Conservation (phyloP, 1,140 invertebrate genomes). For the Thaumetopoea pityocampa region DNA sequence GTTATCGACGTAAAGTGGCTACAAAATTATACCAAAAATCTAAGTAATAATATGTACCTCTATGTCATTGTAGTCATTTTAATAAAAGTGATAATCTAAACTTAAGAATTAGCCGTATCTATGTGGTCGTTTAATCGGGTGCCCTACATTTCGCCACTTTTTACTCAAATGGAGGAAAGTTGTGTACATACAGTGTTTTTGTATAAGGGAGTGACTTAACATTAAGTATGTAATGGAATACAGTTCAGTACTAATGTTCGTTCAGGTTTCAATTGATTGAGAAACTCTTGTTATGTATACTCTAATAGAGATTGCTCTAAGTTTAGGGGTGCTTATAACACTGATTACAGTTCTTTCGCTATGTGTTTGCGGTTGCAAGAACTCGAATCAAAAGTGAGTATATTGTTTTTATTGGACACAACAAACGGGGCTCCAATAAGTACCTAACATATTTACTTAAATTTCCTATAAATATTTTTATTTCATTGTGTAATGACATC, state of each 20-base stretch:
- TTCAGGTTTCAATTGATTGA: conserved; percentile 34
- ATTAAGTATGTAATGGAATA: conserved; percentile 39
- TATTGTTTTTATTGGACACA: conserved; percentile 3
- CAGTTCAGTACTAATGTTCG: conserved; percentile 12
- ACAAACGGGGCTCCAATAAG: no score
- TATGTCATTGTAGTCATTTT: background rate
- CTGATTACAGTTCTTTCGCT: conserved; percentile 55
- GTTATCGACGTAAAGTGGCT: no score
- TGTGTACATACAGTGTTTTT: conserved; percentile 39
- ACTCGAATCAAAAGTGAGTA: conserved; percentile 73
- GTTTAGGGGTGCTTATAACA: conserved; percentile 57
- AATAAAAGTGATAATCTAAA: no score
- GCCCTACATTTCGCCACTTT: conserved; percentile 59
- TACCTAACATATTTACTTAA: no score
- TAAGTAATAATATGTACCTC: no score
- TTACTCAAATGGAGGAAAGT: conserved; percentile 67
- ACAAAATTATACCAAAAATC: no score
- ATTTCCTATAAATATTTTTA: no score
- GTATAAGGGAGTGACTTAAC: conserved; percentile 58
- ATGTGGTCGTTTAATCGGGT: conserved; percentile 31
- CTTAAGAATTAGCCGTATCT: conserved; percentile 11
- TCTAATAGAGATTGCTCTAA: conserved; percentile 60
- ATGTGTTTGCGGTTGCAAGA: conserved; percentile 73
- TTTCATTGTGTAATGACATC: no score
- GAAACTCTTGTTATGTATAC: conserved; percentile 62